Evolutionary conservation across 2,797 vertebrate genomes (phyloP).

Genomic region (Melanitta fusca): DNA sequence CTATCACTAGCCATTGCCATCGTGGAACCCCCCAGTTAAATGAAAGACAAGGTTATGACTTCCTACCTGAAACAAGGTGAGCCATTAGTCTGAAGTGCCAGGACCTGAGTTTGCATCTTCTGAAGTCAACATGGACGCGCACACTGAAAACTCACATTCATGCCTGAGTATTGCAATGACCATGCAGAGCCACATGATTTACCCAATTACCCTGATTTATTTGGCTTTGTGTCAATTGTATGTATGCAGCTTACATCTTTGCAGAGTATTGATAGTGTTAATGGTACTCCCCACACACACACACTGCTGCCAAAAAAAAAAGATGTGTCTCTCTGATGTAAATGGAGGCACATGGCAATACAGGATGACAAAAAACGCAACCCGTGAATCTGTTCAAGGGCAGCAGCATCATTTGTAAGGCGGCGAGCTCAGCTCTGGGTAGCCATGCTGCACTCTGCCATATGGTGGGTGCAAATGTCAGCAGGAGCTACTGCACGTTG

Average conservation of each 20-base stretch:
- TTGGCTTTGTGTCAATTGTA: neutral
- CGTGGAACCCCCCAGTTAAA: neutral
- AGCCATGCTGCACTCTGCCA: neutral
- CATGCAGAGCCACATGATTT: neutral
- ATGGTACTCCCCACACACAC: neutral
- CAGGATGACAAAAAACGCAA: fast-evolving
- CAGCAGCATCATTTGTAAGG: fast-evolving
- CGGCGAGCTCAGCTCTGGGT: neutral
- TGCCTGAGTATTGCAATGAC: neutral
- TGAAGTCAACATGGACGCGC: neutral
- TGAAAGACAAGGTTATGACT: neutral
- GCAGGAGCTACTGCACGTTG: neutral
- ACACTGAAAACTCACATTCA: neutral
- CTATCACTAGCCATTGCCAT: neutral
- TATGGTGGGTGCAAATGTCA: neutral
- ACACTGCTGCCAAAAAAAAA: no score
- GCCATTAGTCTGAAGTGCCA: neutral
- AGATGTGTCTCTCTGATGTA: fast-evolving
- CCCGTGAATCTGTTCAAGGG: fast-evolving
- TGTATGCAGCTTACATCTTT: neutral
- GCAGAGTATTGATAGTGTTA: fast-evolving
- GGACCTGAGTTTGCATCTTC: neutral
- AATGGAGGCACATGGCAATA: fast-evolving
- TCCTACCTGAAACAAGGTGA: neutral
- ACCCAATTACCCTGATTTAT: neutral